Evolutionary conservation across 2,797 vertebrate genomes (phyloP), one percentile per base, ranked within the genome.

Genomic region (Silurus lanzhouensis): DNA sequence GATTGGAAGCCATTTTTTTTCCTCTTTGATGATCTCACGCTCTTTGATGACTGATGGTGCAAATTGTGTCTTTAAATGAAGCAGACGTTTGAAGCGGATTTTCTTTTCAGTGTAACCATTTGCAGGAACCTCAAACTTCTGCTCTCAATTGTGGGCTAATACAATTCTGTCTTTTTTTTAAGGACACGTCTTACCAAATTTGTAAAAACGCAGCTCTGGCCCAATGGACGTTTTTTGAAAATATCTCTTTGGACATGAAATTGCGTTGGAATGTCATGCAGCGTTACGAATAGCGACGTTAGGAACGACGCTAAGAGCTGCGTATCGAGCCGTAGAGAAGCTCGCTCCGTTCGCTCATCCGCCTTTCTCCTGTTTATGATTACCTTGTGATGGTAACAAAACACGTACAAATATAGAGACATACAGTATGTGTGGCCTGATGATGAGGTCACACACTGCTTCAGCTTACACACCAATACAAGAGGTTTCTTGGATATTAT

Each of bases 1-100:
- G 78, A 89, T 93, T 92, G 90, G 93, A 93, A 90, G 88, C 61
- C 61, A 71, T 83, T 87, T 60, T 87, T 52, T 83, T 58, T 4
- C 88, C 90, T 88, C 84, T 88, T 87, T 52, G 74, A 92, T 87
- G 89, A 90, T 80, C 90, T 90, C 87, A 87, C 55, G 31, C 60
- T 67, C 81, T 86, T 82, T 63, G 77, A 84, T 71, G 86, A 83
- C 58, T 74, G 75, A 85, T 70, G 76, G 85, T 71, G 82, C 78
- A 83, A 88, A 84, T 55, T 61, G 55, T 80, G 80, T 57, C 84
- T 87, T 70, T 86, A 60, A 87, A 76, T 52, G 79, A 85, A 84
- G 31, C 83, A 83, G 83, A 88, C 83, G 31, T 55, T 48, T 44
- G 8, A 5, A 7, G 55, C 61, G 48, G 64, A 61, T 74, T 64